Evolutionary conservation across 1,140 invertebrate genomes (phyloP).

Genomic region (Trichonephila clavata): DNA sequence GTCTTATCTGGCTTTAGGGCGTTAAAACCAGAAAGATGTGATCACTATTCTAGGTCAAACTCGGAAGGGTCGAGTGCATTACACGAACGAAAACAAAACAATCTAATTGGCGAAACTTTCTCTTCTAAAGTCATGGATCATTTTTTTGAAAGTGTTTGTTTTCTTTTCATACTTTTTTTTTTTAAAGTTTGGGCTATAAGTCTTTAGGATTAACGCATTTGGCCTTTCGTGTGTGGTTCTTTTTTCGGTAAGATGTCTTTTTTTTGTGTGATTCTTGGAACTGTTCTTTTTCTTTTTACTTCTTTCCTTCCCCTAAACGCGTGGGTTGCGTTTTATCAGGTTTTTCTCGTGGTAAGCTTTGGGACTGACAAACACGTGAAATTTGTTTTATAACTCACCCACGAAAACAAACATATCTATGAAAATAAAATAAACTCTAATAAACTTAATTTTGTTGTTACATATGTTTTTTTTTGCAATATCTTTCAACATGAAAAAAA

Average conservation of each 20-base stretch:
- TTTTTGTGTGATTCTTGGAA: background rate
- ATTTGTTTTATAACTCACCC: too few relatives aligned
- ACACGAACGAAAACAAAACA: background rate
- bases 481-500: too few relatives aligned
- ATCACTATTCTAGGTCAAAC: background rate
- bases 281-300: background rate
- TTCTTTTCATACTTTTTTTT: background rate
- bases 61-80: background rate
- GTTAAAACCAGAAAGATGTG: conserved; percentile 6
- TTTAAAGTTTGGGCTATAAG: background rate
- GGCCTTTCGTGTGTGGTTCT: background rate
- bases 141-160: background rate
- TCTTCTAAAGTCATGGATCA: background rate
- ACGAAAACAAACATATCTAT: too few relatives aligned
- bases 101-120: background rate
- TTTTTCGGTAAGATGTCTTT: background rate
- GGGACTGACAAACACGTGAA: too few relatives aligned
- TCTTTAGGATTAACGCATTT: background rate
- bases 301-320: too few relatives aligned
- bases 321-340: too few relatives aligned
- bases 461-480: too few relatives aligned
- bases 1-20: background rate
- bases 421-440: too few relatives aligned
- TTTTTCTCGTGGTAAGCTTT: too few relatives aligned
- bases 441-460: too few relatives aligned